Conservation (phyloP, 2,113 vertebrate genomes). For the Hypocryptadius cinnamomeus region DNA sequence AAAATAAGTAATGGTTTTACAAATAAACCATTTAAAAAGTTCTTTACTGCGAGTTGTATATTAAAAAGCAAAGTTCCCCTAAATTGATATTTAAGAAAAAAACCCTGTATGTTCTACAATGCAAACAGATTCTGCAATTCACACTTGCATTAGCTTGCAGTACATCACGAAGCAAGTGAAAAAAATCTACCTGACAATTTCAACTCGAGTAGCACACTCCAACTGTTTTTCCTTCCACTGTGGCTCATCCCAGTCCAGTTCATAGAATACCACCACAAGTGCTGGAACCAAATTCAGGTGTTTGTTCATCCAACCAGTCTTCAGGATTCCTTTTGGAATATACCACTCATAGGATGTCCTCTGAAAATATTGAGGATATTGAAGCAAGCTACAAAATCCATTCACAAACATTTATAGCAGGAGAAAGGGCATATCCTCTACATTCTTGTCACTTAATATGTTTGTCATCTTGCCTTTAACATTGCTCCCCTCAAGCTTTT, state of each 20-base stretch:
- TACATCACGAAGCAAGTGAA: background rate
- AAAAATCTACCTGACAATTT: slow-evolving; percentile 87
- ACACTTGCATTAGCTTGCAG: background rate
- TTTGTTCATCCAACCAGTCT: slow-evolving; percentile 99
- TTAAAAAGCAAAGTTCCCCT: background rate
- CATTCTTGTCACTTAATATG: background rate
- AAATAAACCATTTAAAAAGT: background rate
- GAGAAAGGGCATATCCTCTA: background rate
- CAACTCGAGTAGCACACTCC: slow-evolving; percentile 93
- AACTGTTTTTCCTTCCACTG: slow-evolving; percentile 98
- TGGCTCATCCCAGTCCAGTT: slow-evolving; percentile 95
- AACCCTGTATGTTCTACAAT: background rate
- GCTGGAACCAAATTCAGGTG: slow-evolving; percentile 95
- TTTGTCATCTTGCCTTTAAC: background rate
- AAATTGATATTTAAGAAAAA: background rate
- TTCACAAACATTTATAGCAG: background rate
- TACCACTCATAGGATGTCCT: slow-evolving; percentile 98
- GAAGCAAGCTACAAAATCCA: background rate
- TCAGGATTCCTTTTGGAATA: slow-evolving; percentile 97
- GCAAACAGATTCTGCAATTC: background rate
- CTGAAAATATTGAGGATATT: slow-evolving; percentile 63
- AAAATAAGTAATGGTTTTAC: background rate
- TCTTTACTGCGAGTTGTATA: background rate
- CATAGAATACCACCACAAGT: slow-evolving; percentile 95
- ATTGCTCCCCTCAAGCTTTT: background rate